Evolutionary conservation across 2,113 vertebrate genomes (phyloP).

Genomic region (Lamprotornis superbus): DNA sequence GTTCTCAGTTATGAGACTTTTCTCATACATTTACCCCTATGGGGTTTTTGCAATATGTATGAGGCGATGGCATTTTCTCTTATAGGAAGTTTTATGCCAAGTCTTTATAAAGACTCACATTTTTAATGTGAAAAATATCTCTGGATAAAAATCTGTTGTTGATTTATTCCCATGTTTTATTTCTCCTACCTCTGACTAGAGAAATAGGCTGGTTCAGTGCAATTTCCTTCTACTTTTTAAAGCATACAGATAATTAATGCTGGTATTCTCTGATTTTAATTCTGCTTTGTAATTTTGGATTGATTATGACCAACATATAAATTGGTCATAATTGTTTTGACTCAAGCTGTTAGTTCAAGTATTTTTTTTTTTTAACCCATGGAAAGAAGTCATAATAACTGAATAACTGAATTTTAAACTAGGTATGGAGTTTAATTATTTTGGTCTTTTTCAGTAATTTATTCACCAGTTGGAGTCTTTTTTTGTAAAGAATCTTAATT

Average conservation of each 20-base stretch:
- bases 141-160: slow-evolving; percentile 32
- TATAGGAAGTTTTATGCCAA: neutral
- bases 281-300: neutral
- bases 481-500: slow-evolving; percentile 29
- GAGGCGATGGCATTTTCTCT: neutral
- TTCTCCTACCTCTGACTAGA: slow-evolving; percentile 13
- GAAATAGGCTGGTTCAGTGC: neutral
- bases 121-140: slow-evolving; percentile 29
- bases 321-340: neutral
- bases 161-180: slow-evolving; percentile 12
- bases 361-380: neutral
- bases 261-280: neutral
- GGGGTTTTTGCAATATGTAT: neutral
- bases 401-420: neutral
- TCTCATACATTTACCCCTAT: neutral
- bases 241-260: neutral
- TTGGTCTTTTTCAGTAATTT: slow-evolving; percentile 35
- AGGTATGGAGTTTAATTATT: slow-evolving; percentile 16
- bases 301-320: neutral
- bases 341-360: neutral
- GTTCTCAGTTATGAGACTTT: neutral
- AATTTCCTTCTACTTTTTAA: neutral
- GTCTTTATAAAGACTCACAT: neutral
- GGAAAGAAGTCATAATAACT: neutral
- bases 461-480: slow-evolving; percentile 14